phyloP scores from a whole-genome alignment of 2,888 invertebrate genomes.

The Dasypolia templi region DNA sequence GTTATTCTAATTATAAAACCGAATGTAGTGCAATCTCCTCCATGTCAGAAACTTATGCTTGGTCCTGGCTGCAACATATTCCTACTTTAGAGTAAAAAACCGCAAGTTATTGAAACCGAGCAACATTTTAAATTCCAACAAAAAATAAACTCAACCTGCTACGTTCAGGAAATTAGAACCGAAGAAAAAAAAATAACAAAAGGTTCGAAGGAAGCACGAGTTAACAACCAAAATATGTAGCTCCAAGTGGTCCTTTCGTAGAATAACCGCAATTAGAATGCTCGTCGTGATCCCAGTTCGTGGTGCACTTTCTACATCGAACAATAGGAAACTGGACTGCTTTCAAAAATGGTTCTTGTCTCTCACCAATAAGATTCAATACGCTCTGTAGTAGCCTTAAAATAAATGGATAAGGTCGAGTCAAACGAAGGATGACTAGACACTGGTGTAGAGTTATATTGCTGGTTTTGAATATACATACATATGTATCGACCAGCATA shows the following conservation, averaged over 20 bases:
- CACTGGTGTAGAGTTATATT: slow-evolving; percentile 25
- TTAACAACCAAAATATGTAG: slow-evolving; percentile 47
- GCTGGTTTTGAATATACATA: slow-evolving; percentile 17
- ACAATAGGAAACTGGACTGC: slow-evolving; percentile 72
- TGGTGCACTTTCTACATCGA: slow-evolving; percentile 81
- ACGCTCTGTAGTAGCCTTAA: slow-evolving; percentile 39
- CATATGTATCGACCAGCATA: neutral
- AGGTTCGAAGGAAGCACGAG: slow-evolving; percentile 25
- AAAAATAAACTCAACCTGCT: slow-evolving; percentile 23
- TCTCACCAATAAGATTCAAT: slow-evolving; percentile 64
- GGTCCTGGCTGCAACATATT: neutral
- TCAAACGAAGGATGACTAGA: slow-evolving; percentile 57
- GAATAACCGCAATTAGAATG: slow-evolving; percentile 80
- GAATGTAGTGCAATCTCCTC: slow-evolving; percentile 10
- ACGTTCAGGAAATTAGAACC: neutral
- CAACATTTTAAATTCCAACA: neutral
- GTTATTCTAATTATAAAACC: slow-evolving; percentile 39
- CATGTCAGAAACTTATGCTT: neutral
- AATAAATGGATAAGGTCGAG: slow-evolving; percentile 54
- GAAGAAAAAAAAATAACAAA: slow-evolving; percentile 29
- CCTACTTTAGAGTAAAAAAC: slow-evolving; percentile 2
- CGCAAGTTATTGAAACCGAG: neutral
- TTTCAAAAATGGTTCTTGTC: slow-evolving; percentile 67
- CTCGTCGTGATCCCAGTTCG: slow-evolving; percentile 76
- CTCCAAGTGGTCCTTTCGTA: slow-evolving; percentile 67